Evolutionary conservation across 2,888 invertebrate genomes (phyloP), one percentile per base, ranked within the genome.

Genomic region (Drosophila mimetica): DNA sequence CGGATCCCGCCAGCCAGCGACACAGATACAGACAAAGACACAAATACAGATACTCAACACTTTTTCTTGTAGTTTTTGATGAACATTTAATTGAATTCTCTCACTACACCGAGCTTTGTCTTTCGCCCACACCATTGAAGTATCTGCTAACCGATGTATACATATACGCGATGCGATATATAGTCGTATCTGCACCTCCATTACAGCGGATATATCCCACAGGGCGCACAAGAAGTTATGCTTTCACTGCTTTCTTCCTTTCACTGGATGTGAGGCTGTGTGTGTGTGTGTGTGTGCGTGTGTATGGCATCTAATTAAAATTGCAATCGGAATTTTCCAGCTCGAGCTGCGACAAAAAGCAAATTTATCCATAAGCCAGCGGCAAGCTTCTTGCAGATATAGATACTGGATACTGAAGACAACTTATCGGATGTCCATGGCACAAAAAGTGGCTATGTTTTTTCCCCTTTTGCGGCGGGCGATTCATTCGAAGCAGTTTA

Each of bases 41-140:
- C 14, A 42, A 25, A 30, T n/a, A 52, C 37, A 55, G 64, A 66
- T 51, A 78, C 66, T 46, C 72, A 50, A 76, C 63, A 51, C 65
- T 74, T 85, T 83, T 86, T 77, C 84, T 83, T 87, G 86, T 82
- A 83, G 79, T 85, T 83, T 83, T 87, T 83, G 83, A 83, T 83
- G 86, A 83, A 85, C 83, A 83, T 87, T 83, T 87, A 83, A 83
- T 83, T 83, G 83, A 83, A 83, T 83, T 83, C 86, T 70, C 64
- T 69, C 70, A 71, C 82, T 66, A 37, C 64, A 14, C 53, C 69
- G 71, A 70, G 67, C 74, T 60, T 76, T 80, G 76, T 80, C 78
- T 76, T 44, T 48, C 42, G 41, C 51, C 37, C 48, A 64, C 42
- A 52, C 48, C 75, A 44, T 48, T 20, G 47, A 30, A 41, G 42